Conservation (phyloP, 1,140 invertebrate genomes). For the Acromyrmex heyeri region DNA sequence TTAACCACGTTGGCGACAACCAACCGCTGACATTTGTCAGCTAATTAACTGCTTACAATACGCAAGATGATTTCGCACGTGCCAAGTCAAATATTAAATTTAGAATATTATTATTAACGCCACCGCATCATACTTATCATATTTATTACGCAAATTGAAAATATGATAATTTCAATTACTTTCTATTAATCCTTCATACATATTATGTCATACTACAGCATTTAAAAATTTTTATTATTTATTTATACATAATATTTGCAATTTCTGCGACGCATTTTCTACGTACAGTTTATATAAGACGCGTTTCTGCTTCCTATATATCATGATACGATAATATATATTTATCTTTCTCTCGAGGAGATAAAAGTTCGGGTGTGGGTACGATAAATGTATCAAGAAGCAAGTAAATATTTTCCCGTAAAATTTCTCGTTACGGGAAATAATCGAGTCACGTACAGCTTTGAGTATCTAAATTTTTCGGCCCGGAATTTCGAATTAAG, state of each 20-base stretch:
- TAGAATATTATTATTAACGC: not conserved
- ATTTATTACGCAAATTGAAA: not conserved
- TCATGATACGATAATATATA: constrained; percentile 31
- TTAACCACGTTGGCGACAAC: not conserved
- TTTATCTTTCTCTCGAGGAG: not conserved
- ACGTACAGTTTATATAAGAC: constrained; percentile 23
- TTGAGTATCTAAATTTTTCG: constrained; percentile 13
- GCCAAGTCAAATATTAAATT: not conserved
- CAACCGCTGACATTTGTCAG: constrained; percentile 34
- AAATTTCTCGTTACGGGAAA: not conserved
- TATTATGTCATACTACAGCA: not conserved
- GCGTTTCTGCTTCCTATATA: not conserved
- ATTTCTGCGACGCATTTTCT: not conserved
- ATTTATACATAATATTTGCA: not conserved
- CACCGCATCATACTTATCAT: not conserved
- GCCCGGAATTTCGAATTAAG: constrained; percentile 21
- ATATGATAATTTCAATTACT: not conserved
- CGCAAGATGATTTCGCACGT: not conserved
- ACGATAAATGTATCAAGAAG: constrained; percentile 33
- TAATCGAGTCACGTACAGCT: constrained; percentile 30
- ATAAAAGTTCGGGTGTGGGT: constrained; percentile 45
- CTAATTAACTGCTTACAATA: constrained; percentile 34
- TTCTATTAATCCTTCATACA: not conserved
- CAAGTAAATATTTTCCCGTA: constrained; percentile 39
- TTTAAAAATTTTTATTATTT: constrained; percentile 14